These are phyloP conservation scores for Sebastes jordani DNA, from an alignment of 2,797 vertebrate species.

Conservation along the genomic window DNA sequence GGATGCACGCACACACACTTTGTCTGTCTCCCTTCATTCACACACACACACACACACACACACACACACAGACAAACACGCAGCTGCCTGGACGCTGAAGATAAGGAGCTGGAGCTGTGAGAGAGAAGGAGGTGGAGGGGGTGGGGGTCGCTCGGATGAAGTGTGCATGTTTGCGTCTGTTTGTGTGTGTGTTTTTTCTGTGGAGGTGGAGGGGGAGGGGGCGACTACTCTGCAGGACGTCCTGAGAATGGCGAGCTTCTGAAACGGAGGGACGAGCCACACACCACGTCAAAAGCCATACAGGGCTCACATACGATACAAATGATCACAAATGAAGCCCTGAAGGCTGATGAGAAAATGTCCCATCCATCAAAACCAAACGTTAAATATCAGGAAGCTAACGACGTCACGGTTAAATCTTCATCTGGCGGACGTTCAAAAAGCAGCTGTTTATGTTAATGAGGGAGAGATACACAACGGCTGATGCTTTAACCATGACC, in stretches of 20 bases:
- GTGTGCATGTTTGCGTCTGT: conserved; percentile 50
- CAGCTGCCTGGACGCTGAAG: conserved; percentile 80
- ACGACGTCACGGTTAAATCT: conserved; percentile 2
- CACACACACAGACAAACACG: conserved; percentile 57
- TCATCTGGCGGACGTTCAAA: conserved; percentile 31
- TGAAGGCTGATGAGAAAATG: background rate
- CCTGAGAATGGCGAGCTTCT: conserved; percentile 66
- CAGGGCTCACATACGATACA: background rate
- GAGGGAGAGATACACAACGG: background rate
- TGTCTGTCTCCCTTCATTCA: conserved; percentile 18
- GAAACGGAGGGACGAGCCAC: conserved; percentile 21
- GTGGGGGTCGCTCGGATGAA: conserved; percentile 18
- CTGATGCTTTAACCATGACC: conserved; percentile 8
- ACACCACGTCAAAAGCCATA: conserved; percentile 15
- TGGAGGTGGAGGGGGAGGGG: background rate
- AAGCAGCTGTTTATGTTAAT: conserved; percentile 48
- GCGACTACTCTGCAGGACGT: conserved; percentile 67
- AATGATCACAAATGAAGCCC: conserved; percentile 2
- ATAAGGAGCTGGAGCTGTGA: conserved; percentile 77
- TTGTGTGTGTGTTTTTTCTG: conserved; percentile 53
- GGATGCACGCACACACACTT: conserved; percentile 4
- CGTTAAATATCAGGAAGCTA: conserved; percentile 38
- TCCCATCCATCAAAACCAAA: conserved; percentile 24
- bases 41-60: background rate
- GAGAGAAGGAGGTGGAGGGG: conserved; percentile 33